Conservation (phyloP, 2,888 invertebrate species). For the Lepidonotus clava region DNA sequence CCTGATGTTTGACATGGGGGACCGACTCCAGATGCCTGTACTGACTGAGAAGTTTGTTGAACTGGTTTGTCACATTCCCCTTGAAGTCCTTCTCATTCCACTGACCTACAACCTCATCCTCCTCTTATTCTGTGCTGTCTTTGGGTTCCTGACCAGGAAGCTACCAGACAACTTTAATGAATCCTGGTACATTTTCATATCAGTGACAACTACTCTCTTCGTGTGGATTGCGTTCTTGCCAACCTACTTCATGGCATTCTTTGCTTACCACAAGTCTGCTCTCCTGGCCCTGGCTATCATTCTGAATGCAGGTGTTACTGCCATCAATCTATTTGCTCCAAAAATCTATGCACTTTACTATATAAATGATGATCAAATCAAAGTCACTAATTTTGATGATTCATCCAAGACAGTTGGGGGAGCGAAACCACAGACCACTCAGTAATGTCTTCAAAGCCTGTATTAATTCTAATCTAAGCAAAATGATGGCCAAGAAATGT, state of each 20-base stretch:
- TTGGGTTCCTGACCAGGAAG: conserved; percentile 47
- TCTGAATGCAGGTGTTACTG: conserved; percentile 22
- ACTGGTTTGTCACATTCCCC: neutral
- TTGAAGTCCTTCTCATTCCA: neutral
- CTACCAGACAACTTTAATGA: conserved; percentile 53
- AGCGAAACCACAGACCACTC: no score
- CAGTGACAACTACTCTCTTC: conserved; percentile 4
- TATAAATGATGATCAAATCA: neutral
- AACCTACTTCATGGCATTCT: conserved; percentile 38
- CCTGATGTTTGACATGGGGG: neutral
- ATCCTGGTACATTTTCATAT: conserved; percentile 44
- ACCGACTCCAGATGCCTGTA: conserved; percentile 45
- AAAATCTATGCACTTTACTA: conserved; percentile 45
- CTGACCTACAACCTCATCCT: conserved; percentile 41
- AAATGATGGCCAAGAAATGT: no score
- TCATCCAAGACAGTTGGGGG: no score
- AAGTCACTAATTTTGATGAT: neutral
- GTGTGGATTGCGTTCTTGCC: conserved; percentile 46
- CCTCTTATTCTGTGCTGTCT: conserved; percentile 6
- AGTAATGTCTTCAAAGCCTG: no score
- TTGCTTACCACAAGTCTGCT: conserved; percentile 36
- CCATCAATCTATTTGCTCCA: conserved; percentile 4
- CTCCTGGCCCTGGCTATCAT: neutral
- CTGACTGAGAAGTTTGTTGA: conserved; percentile 27
- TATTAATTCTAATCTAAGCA: no score